Conservation (phyloP, 2,113 vertebrate species). For the Gasterosteus aculeatus region DNA sequence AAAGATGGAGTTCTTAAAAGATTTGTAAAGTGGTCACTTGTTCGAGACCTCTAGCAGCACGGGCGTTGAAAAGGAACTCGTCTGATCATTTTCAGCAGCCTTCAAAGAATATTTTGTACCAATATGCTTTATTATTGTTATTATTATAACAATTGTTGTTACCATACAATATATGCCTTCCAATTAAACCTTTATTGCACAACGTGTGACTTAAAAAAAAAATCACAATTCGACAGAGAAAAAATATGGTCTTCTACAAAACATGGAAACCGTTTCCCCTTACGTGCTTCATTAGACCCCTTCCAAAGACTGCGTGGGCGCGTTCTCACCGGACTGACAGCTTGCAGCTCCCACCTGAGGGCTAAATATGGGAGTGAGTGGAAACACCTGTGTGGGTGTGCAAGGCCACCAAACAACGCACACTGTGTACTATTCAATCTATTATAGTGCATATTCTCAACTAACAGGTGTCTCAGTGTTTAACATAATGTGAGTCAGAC, state of each 20-base stretch:
- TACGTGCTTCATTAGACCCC: background rate
- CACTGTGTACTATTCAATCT: background rate
- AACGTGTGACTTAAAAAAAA: background rate
- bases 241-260: background rate
- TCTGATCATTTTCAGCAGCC: no score
- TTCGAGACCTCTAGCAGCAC: no score
- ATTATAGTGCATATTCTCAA: background rate
- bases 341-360: background rate
- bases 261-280: background rate
- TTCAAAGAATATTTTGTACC: no score
- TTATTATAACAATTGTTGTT: no score
- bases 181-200: no score
- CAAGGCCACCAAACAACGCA: background rate
- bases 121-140: no score
- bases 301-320: background rate
- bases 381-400: background rate
- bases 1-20: background rate
- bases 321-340: background rate
- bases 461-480: background rate
- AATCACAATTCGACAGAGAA: background rate
- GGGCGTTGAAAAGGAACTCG: no score
- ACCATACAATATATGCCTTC: no score
- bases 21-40: background rate
- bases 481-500: background rate
- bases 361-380: background rate